Base-by-base conservation (phyloP, 2,888 invertebrate species). In the Beris morrisii region DNA sequence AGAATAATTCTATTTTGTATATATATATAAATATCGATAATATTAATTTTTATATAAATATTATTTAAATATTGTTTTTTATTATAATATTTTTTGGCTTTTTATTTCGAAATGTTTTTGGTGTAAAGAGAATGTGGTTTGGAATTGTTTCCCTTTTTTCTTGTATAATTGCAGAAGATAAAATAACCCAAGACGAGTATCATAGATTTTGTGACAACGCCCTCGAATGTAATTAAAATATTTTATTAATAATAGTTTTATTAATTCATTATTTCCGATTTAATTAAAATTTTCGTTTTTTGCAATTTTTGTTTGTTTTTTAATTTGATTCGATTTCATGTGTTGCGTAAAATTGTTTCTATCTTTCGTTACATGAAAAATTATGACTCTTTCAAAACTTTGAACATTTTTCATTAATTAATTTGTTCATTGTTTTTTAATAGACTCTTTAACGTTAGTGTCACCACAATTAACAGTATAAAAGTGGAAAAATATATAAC, bases 161-260 rank as follows among this genome's bases (percentile, higher is more conserved):
- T 61, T 65, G 66, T 61, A 31, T 44, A 64, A 64, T 58, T 65
- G 31, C 53, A 58, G 56, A 61, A 74, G 74, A 78, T 72, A 73
- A 76, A 70, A 85, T 87, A 77, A 87, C 89, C 65, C 86, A 88
- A 80, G 88, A 90, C 82, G 91, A 91, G 81, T 90, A 89, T 81
- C 89, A 90, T 79, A 88, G 88, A 81, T 88, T 89, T 83, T 89
- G 88, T 83, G 90, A 90, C 82, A 86, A 87, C 77, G 88, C 90
- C 77, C 85, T 91, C 74, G 92, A 92, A 86, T 89, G 90, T 90
- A 88, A 81, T 64, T 71, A 70, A 31, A 48, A 15, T 59, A n/a
- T 13, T 50, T 45, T 31, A 48, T 13, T 48, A 7, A 46, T 31
- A 28, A 44, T 32, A 44, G 22, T 52, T 52, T 15, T 9, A 22